Evolutionary conservation across 2,113 vertebrate species (phyloP), one percentile per base, ranked within the genome.

Genomic region (Hepsetus odoe): DNA sequence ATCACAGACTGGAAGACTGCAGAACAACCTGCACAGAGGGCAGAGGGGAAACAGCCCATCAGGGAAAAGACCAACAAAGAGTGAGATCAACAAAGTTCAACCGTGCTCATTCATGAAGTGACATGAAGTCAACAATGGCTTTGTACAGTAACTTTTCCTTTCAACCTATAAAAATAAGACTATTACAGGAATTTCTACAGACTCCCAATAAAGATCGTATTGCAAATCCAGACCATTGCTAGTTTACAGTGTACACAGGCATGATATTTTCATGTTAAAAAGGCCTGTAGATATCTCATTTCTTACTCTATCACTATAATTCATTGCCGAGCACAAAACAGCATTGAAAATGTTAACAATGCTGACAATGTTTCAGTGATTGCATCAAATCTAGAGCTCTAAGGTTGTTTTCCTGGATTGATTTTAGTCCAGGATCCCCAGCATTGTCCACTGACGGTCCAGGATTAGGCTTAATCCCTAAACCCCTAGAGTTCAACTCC

Each of bases 11-110:
- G 56, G 53, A 22, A n/a, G 51, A 53, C 32, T 62, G 22, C 22
- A 77, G 71, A 74, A 11, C 13, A 38, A 51, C 75, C 74, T 82
- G 59, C 16, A 61, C 28, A 58, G 0, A 82, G 18, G 40, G 16
- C 18, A 51, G 16, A 55, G 30, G 46, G 33, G n/a, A 56, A 67
- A 28, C 10, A 12, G 46, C 46, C 46, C 61, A 35, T 32, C 61
- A 64, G 0, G n/a, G 33, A 33, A 38, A 64, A 35, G 14, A 10
- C 16, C 61, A 64, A n/a, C n/a, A n/a, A n/a, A n/a, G n/a, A n/a
- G 61, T 38, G 5, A 64, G n/a, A 35, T 64, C 32, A 64, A 32
- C 24, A 44, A 22, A 61, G 24, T 42, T 28, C 14, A 73, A 12
- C 24, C 33, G 11, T 22, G 33, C 14, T 22, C 51, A 66, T 28